Conservation (phyloP, 2,113 vertebrate species). For the Corvus moneduloides region DNA sequence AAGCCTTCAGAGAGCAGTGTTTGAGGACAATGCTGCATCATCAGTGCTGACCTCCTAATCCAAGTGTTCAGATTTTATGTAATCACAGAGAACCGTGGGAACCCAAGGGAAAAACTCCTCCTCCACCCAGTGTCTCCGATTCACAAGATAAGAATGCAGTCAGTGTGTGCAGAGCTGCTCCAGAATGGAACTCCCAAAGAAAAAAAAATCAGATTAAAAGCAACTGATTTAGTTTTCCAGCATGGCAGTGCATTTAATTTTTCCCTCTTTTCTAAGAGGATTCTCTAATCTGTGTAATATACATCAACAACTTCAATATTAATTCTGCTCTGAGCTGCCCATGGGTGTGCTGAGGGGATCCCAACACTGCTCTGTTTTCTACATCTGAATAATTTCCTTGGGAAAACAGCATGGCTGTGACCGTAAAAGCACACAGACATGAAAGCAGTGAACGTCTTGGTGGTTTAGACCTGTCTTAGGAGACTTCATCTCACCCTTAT, state of each 20-base stretch:
- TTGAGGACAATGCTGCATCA: neutral
- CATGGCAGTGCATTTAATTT: neutral
- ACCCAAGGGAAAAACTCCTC: constrained; percentile 41
- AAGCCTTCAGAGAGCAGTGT: neutral
- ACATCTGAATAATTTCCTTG: neutral
- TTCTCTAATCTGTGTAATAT: neutral
- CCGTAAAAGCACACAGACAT: neutral
- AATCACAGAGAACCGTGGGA: constrained; percentile 13
- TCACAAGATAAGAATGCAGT: constrained; percentile 12
- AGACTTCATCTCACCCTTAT: constrained; percentile 19
- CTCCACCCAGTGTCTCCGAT: neutral
- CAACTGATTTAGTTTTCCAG: neutral
- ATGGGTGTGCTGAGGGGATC: neutral
- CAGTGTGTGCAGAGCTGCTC: neutral
- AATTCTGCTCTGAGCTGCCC: neutral
- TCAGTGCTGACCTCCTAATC: neutral
- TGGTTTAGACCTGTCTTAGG: neutral
- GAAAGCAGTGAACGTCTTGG: neutral
- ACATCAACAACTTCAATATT: neutral
- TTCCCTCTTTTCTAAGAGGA: neutral
- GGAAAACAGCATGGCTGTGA: neutral
- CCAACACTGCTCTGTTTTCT: neutral
- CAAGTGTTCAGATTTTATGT: neutral
- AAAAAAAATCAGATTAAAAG: neutral
- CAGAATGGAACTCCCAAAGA: neutral